Evolutionary conservation across 2,888 invertebrate genomes (phyloP).

Genomic region (Noctua comes): DNA sequence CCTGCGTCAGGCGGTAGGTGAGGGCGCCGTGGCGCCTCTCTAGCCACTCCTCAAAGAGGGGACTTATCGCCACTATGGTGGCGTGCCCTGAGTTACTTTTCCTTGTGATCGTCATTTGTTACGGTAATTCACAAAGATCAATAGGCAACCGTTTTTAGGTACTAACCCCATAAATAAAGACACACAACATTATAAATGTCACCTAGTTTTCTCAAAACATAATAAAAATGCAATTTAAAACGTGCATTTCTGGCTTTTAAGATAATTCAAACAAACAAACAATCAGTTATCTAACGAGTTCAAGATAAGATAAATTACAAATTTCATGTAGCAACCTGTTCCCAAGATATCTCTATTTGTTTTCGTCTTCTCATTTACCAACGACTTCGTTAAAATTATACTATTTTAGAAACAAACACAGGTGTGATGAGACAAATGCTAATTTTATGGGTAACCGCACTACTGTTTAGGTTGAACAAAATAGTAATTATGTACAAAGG

Average conservation of each 20-base stretch:
- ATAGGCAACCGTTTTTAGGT: neutral
- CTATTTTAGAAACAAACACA: slow-evolving; percentile 13
- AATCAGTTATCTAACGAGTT: slow-evolving; percentile 54
- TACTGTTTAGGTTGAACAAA: slow-evolving; percentile 9
- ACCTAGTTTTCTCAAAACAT: neutral
- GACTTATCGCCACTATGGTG: too few relatives aligned
- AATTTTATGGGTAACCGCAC: slow-evolving; percentile 26
- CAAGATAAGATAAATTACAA: slow-evolving; percentile 48
- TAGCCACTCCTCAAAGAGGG: too few relatives aligned
- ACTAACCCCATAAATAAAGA: neutral
- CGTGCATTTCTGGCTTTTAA: neutral
- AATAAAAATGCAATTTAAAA: slow-evolving; percentile 5
- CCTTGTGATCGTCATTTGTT: neutral
- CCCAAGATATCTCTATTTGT: slow-evolving; percentile 51
- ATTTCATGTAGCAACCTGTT: slow-evolving; percentile 52
- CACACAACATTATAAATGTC: neutral
- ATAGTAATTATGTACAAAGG: slow-evolving; percentile 8
- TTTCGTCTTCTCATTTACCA: slow-evolving; percentile 24
- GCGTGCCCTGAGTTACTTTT: too few relatives aligned
- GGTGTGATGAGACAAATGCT: neutral
- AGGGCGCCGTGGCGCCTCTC: too few relatives aligned
- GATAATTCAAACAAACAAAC: slow-evolving; percentile 25
- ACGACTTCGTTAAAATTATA: slow-evolving; percentile 19
- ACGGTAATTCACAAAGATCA: neutral
- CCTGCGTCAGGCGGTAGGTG: too few relatives aligned